Evolutionary conservation across 2,113 vertebrate genomes (phyloP).

Genomic region (Equus quagga): DNA sequence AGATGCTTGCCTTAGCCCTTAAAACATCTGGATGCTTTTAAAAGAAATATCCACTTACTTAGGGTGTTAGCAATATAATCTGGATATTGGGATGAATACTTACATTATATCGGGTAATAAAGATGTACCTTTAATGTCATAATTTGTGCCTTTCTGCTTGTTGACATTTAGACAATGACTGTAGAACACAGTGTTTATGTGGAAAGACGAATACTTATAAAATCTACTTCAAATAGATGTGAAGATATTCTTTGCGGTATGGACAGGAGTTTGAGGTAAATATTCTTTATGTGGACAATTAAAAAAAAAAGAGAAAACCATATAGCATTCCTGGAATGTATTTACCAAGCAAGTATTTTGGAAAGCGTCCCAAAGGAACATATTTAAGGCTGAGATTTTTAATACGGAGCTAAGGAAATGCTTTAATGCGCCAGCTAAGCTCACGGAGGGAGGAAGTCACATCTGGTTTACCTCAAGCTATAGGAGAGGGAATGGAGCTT

Average conservation of each 20-base stretch:
- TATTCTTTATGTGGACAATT: slow-evolving; percentile 67
- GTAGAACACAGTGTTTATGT: not conserved
- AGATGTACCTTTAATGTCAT: not conserved
- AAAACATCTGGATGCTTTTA: slow-evolving; percentile 44
- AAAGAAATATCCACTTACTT: not conserved
- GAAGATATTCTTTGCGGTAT: slow-evolving; percentile 68
- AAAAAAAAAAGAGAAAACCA: slow-evolving; percentile 55
- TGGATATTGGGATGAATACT: not conserved
- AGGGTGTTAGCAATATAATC: not conserved
- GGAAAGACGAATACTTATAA: not conserved
- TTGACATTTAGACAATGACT: slow-evolving; percentile 3
- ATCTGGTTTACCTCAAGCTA: slow-evolving; percentile 31
- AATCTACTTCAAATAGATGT: slow-evolving; percentile 73
- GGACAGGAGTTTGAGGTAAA: slow-evolving; percentile 78
- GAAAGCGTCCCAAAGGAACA: slow-evolving; percentile 47
- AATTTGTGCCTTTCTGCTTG: slow-evolving; percentile 9
- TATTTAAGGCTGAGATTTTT: slow-evolving; percentile 42
- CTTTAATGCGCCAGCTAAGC: not conserved
- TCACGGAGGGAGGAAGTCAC: not conserved
- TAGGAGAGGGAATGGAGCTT: not conserved
- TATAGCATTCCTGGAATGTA: slow-evolving; percentile 58
- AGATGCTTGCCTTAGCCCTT: not conserved
- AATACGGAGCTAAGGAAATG: not conserved
- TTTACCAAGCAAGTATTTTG: slow-evolving; percentile 65
- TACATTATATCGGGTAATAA: not conserved